Conservation (phyloP, 2,888 invertebrate genomes). For the Galeopsomyia nigrocyanea region DNA sequence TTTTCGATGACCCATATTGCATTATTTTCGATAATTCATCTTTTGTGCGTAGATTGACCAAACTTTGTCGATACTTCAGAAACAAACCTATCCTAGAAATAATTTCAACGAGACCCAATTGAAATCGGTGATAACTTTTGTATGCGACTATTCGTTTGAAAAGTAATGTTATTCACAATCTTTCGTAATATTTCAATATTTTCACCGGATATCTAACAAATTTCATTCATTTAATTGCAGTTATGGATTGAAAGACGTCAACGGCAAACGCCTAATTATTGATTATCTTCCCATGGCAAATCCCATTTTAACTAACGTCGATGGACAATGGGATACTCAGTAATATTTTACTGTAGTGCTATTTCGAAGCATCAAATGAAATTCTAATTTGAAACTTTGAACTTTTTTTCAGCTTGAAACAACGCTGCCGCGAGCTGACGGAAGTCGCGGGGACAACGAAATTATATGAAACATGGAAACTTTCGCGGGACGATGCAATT, state of each 20-base stretch:
- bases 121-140: conserved; percentile 51
- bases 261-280: conserved; percentile 57
- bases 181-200: no score
- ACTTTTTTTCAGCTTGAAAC: conserved; percentile 54
- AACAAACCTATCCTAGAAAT: conserved; percentile 49
- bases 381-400: no score
- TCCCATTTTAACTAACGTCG: conserved; percentile 56
- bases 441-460: conserved; percentile 52
- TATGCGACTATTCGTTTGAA: conserved; percentile 59
- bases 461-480: conserved; percentile 58
- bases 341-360: conserved; percentile 44
- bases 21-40: background rate
- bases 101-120: conserved; percentile 54
- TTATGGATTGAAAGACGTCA: conserved; percentile 57
- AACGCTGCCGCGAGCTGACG: conserved; percentile 58
- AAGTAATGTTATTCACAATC: conserved; percentile 52
- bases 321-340: conserved; percentile 58
- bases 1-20: background rate
- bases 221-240: conserved; percentile 48
- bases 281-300: conserved; percentile 55
- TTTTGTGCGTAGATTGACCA: conserved; percentile 56
- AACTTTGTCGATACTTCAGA: conserved; percentile 56
- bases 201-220: background rate
- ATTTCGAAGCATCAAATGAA: no score
- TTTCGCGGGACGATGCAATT: conserved; percentile 39